A percentile compares a stretch with the other conserved stretches of the same genome.
These are phyloP conservation scores for Aphelocoma coerulescens DNA, from an alignment of 2,113 vertebrate species.

Conservation along the genomic window DNA sequence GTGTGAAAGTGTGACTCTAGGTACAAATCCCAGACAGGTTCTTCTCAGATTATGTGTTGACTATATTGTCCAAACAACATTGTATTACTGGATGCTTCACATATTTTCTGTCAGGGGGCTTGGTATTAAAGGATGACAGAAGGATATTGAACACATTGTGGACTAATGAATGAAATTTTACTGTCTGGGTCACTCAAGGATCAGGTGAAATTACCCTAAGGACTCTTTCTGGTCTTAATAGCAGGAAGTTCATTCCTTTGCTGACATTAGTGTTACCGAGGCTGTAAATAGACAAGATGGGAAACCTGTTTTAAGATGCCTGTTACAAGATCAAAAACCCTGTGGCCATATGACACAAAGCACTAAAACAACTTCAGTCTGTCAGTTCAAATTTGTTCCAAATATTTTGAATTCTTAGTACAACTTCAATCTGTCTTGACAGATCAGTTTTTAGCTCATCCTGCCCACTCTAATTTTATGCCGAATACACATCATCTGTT, in stretches of 20 bases:
- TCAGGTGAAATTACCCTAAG: neutral
- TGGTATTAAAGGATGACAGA: neutral
- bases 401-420: conserved; percentile 64
- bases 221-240: neutral
- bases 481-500: conserved; percentile 56
- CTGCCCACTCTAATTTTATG: conserved; percentile 60
- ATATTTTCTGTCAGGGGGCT: neutral
- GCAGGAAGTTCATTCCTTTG: neutral
- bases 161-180: neutral
- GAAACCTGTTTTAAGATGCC: conserved; percentile 34
- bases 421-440: conserved; percentile 68
- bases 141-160: neutral
- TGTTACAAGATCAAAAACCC: conserved; percentile 55
- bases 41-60: neutral
- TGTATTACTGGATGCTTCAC: neutral
- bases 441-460: conserved; percentile 64
- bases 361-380: conserved; percentile 64
- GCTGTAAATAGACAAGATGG: neutral
- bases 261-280: neutral
- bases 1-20: neutral
- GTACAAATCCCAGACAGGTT: neutral
- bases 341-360: conserved; percentile 51
- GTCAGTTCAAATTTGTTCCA: conserved; percentile 62
- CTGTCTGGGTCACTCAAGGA: neutral
- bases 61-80: neutral